Base-by-base conservation (phyloP, 1,140 invertebrate genomes). In the Zaprionus ghesquierei region DNA sequence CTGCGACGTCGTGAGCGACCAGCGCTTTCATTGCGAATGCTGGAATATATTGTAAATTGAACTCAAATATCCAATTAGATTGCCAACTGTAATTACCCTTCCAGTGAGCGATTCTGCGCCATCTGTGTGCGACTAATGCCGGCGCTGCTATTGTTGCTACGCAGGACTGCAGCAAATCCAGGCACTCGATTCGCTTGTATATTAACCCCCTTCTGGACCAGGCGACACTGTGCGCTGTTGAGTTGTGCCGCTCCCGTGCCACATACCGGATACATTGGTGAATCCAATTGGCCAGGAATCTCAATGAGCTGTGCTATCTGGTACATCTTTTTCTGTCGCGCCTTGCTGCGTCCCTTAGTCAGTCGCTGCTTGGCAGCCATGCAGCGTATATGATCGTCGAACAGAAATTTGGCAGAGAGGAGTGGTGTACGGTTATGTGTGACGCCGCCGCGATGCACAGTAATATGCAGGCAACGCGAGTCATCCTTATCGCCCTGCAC, bases 381-480 rank as follows among this genome's bases (percentile, higher is more conserved):
- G 91, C 98, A 99, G 10, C 99, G 94, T 69, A 99, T 99, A 91
- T 99, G 98, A 93, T 99, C 99, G 91, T 99, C 98, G 91, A 99
- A 99, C 46, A 99, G 95, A 91, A 99, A 99, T 92, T 97, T 98
- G 0, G 98, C 97, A 15, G 96, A 95, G 6, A 99, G 93, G 6
- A 98, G 91, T 0, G 98, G 96, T 2, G 95, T 94, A 33, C 96
- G 93, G 63, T 95, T 96, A 20, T 93, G 93, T 0, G 95, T 92
- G 6, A 94, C 94, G 1, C 93, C 93, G 1, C 92, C 93, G 78
- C 96, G 96, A 91, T 99, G 98, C 22, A 99, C 97, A 0, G 98
- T 98, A 18, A 99, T 94, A 81, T 99, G 97, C 6, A 99, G 93
- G 78, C 97, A 98, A n/a, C 98, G 94, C 0, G 98, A 98, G 92